Percentiles rank a stretch among this genome's conserved stretches.
Evolutionary conservation across 2,113 vertebrate species (phyloP).

Genomic region (Henicopernis longicauda): DNA sequence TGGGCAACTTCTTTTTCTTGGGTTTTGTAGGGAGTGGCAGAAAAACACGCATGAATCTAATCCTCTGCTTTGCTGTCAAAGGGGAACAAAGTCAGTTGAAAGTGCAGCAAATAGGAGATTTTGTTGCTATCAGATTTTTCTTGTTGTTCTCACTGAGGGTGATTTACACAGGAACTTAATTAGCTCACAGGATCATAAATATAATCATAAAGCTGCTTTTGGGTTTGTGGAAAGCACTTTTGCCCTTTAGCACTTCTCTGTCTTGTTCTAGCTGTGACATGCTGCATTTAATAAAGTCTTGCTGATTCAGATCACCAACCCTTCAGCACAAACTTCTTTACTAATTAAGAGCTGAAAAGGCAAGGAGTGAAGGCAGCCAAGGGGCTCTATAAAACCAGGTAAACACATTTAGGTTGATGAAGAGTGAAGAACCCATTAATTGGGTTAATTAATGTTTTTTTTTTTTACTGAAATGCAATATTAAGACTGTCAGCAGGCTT

Average conservation of each 20-base stretch:
- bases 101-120: conserved; percentile 2
- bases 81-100: background rate
- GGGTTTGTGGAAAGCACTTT: conserved; percentile 1
- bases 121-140: conserved; percentile 10
- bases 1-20: background rate
- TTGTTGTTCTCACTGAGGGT: background rate
- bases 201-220: background rate
- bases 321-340: conserved; percentile 12
- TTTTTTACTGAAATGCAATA: background rate
- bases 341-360: conserved; percentile 45
- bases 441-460: background rate
- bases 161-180: conserved; percentile 37
- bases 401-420: conserved; percentile 7
- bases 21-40: background rate
- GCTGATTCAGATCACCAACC: conserved; percentile 40
- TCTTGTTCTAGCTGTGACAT: conserved; percentile 37
- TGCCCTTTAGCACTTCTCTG: conserved; percentile 48
- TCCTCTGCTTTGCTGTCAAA: background rate
- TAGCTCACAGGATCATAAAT: conserved; percentile 25
- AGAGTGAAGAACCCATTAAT: background rate
- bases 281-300: conserved; percentile 50
- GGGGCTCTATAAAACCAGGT: background rate
- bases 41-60: background rate
- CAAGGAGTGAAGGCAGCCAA: conserved; percentile 8
- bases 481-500: background rate